Evolutionary conservation across 2,797 vertebrate genomes (phyloP).

Genomic region (Hoplostethus mediterraneus): DNA sequence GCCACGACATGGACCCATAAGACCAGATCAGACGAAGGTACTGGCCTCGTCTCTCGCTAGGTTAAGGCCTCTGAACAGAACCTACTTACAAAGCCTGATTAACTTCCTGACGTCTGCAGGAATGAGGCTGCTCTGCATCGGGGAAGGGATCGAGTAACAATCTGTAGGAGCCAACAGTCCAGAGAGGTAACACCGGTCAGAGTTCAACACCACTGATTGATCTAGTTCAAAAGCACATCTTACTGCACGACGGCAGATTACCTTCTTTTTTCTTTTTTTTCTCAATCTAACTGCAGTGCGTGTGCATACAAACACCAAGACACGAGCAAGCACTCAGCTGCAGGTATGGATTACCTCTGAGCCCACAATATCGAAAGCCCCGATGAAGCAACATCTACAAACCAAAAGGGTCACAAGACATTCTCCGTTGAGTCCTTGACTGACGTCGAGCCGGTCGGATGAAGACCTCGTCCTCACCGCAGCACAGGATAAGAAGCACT

Average conservation of each 20-base stretch:
- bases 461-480: slow-evolving; percentile 34
- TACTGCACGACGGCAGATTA: slow-evolving; percentile 7
- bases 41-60: slow-evolving; percentile 63
- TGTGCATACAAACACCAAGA: slow-evolving; percentile 29
- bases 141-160: slow-evolving; percentile 51
- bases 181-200: slow-evolving; percentile 66
- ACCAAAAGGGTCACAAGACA: slow-evolving; percentile 59
- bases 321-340: slow-evolving; percentile 27
- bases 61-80: slow-evolving; percentile 72
- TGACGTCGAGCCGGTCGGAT: slow-evolving; percentile 30
- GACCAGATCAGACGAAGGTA: slow-evolving; percentile 63
- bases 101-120: slow-evolving; percentile 59
- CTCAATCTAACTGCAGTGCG: slow-evolving; percentile 29
- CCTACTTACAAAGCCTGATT: slow-evolving; percentile 70
- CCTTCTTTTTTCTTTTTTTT: too few relatives aligned
- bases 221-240: slow-evolving; percentile 58
- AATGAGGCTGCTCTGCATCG: slow-evolving; percentile 63
- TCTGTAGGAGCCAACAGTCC: slow-evolving; percentile 59
- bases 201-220: slow-evolving; percentile 68
- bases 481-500: slow-evolving; percentile 73
- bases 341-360: slow-evolving; percentile 39
- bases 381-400: slow-evolving; percentile 46
- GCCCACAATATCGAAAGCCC: slow-evolving; percentile 48
- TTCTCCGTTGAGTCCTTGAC: slow-evolving; percentile 48
- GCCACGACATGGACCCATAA: slow-evolving; percentile 47